phyloP scores from a whole-genome alignment of 2,113 vertebrate species.

The Ranitomeya imitator region DNA sequence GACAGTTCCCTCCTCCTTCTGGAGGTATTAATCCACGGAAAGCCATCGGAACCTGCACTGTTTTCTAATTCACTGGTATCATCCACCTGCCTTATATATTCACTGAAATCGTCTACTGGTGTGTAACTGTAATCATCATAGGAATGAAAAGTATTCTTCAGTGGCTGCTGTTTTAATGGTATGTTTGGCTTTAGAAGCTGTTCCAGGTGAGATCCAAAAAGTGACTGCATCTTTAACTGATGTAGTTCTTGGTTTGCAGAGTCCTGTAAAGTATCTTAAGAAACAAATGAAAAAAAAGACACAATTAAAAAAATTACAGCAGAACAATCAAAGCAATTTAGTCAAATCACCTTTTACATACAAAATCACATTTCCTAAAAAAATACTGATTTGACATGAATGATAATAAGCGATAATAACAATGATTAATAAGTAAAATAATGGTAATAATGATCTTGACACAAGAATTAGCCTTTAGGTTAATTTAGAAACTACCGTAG shows the following conservation, averaged over 20 bases:
- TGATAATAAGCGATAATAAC: too few relatives aligned
- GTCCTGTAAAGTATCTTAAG: slow-evolving; percentile 68
- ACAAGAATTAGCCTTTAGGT: too few relatives aligned
- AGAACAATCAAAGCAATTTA: too few relatives aligned
- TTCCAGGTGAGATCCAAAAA: slow-evolving; percentile 57
- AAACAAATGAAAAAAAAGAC: neutral
- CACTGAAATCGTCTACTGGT: slow-evolving; percentile 54
- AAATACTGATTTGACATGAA: too few relatives aligned
- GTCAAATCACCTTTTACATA: too few relatives aligned
- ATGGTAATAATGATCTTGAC: too few relatives aligned
- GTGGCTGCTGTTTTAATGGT: slow-evolving; percentile 48
- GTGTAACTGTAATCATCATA: slow-evolving; percentile 60
- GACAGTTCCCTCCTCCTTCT: slow-evolving; percentile 77
- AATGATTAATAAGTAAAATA: too few relatives aligned
- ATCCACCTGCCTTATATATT: slow-evolving; percentile 59
- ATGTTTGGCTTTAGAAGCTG: slow-evolving; percentile 60
- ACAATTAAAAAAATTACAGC: neutral
- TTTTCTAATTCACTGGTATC: slow-evolving; percentile 58
- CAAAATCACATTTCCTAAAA: too few relatives aligned
- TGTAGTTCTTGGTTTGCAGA: slow-evolving; percentile 61
- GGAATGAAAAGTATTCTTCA: slow-evolving; percentile 69
- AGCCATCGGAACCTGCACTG: slow-evolving; percentile 39
- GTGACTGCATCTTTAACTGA: slow-evolving; percentile 59
- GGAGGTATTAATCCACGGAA: slow-evolving; percentile 64
- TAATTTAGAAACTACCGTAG: too few relatives aligned